Base-by-base conservation (phyloP, 2,888 invertebrate species). In the Tyria jacobaeae region DNA sequence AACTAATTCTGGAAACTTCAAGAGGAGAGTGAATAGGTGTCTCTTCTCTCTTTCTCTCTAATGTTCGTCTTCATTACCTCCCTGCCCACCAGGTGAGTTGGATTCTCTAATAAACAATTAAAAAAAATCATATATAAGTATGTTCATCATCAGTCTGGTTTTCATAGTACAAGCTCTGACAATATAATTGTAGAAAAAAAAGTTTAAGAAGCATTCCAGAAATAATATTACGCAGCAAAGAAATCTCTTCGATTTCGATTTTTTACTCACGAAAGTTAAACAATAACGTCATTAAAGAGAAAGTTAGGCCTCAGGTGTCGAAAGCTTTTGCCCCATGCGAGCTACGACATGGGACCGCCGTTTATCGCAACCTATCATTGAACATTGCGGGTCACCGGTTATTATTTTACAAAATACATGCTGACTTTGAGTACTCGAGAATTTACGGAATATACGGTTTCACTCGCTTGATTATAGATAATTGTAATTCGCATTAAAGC, bases 331-430 rank as follows among this genome's bases (percentile, higher is more conserved):
- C 55, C 24, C 55, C 27, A 21, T 25, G 57, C 27, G 49, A 47
- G 17, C 52, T 27, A 24, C 54, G 55, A 63, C 57, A 44, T 51
- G 57, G 57, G 55, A 73, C 74, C 66, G 65, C 62, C 57, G 59
- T 44, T 71, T 76, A 74, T 70, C 75, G 57, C 50, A 70, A 61
- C 65, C 76, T 68, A 79, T 78, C 73, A 78, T 78, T 79, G 73
- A 69, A 74, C 78, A 58, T 47, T 52, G 15, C 49, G 62, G 78
- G 75, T 75, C 78, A 69, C 57, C 67, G 44, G 54, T 67, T 67
- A 72, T 71, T 55, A 54, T 64, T 62, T 66, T 54, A 69, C 62
- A 34, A 66, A 66, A 58, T 72, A 66, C 55, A 70, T 70, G 55
- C 6, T 34, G 9, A 35, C 48, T 31, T 31, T 41, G 31, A 21